Evolutionary conservation across 1,140 invertebrate species (phyloP).

Genomic region (Bombus polaris): DNA sequence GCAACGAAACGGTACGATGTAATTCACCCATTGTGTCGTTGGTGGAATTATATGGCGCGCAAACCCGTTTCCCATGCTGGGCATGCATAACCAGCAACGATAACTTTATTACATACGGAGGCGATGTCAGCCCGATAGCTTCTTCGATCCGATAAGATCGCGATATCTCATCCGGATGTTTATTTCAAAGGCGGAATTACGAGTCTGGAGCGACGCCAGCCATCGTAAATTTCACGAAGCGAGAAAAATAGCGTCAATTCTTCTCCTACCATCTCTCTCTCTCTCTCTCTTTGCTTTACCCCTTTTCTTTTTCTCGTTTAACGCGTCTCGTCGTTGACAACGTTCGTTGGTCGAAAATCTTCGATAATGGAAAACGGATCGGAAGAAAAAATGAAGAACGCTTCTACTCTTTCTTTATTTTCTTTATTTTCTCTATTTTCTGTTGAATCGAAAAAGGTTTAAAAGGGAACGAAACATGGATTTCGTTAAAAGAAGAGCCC

Average conservation of each 20-base stretch:
- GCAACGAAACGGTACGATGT: constrained; percentile 41
- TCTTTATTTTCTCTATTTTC: too few species aligned
- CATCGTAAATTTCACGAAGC: constrained; percentile 80
- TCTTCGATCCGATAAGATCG: constrained; percentile 77
- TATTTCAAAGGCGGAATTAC: constrained; percentile 81
- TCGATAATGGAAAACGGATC: constrained; percentile 42
- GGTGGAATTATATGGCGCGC: constrained; percentile 7
- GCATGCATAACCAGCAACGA: constrained; percentile 60
- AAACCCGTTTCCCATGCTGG: constrained; percentile 47
- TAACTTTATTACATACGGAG: constrained; percentile 63
- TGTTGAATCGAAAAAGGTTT: too few species aligned
- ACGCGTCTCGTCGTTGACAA: constrained; percentile 54
- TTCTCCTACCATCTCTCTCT: constrained; percentile 53
- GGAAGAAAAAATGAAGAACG: neutral
- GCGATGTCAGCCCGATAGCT: constrained; percentile 75
- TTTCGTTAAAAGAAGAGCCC: neutral
- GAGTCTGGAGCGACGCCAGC: constrained; percentile 80
- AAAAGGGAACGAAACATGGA: neutral
- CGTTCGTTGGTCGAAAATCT: constrained; percentile 40
- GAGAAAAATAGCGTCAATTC: constrained; percentile 81
- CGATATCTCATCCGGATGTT: constrained; percentile 78
- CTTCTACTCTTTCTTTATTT: neutral
- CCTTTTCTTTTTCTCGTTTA: constrained; percentile 31
- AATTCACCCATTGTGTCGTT: constrained; percentile 40
- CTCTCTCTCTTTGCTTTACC: neutral